Base-by-base conservation (phyloP, 2,888 invertebrate species). In the Apantesis nais region DNA sequence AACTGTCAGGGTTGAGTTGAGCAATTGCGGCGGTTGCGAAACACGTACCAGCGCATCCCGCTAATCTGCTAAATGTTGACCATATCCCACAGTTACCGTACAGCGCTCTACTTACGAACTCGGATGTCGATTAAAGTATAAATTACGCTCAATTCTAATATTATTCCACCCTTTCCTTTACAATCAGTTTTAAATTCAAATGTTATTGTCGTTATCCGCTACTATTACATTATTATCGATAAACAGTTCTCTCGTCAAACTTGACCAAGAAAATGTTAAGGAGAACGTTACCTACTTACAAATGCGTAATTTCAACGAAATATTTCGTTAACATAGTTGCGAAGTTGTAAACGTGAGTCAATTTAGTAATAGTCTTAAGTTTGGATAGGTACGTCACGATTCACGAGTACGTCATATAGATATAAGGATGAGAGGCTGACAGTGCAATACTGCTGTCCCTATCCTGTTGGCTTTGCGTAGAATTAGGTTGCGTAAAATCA, bases 1-100 rank as follows among this genome's bases (percentile, higher is more conserved):
- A 93, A 94, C 90, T 91, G 92, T 93, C 94, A 94, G 94, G 94
- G 94, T 93, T 93, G 92, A 90, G 92, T 94, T 93, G 91, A 92
- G 93, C 92, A 94, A 94, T 85, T 84, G 86, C 87, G 84, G 83
- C 86, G 75, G 84, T 94, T 93, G 93, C 92, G 92, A 93, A 92
- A 93, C 88, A 72, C 61, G 81, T 86, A 85, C 55, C 84, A 83
- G 85, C 89, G 89, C 93, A 92, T 93, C 93, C 93, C 93, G 92
- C 90, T 93, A 89, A 92, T 92, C 92, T 92, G 93, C 90, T 93
- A 89, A 92, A 92, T 92, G 90, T 92, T 88, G 87, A 86, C 91
- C 90, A 90, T 92, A 92, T 91, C 92, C 89, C 90, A 90, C 89
- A 88, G n/a, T 87, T 75, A 66, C 73, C 70, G 52, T 60, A 62